Evolutionary conservation across 2,113 vertebrate species (phyloP), one percentile per base, ranked within the genome.

Genomic region (Cyanoliseus patagonus): DNA sequence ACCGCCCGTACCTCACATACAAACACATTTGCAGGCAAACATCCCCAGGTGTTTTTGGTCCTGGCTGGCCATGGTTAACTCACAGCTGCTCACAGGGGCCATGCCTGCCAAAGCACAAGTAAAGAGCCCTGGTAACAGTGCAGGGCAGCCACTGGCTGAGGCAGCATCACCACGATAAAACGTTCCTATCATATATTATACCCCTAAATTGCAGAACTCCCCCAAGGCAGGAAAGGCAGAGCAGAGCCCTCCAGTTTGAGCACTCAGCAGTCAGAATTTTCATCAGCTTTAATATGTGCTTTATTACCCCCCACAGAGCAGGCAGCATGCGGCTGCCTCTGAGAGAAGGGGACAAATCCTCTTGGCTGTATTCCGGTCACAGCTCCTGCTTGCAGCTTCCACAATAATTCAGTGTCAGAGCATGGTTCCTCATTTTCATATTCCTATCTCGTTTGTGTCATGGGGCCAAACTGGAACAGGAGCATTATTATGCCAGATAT

Each of bases 111-210:
- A n/a, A 24, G 37, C 53, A 37, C 37, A 4, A 6, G 67, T 9
- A 39, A 30, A 59, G 68, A 33, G 39, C 27, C 6, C 0, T 0
- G 33, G 77, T 5, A 30, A 62, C 28, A 33, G 55, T 1, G 9
- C 61, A 28, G 52, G 74, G 79, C 6, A 0, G 64, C 28, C 11
- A 6, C 89, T 11, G 9, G 49, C 81, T 35, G 44, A 33, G 46
- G 31, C 57, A 4, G 33, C 35, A 74, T 9, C 62, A 51, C 30
- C 5, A 6, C 70, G 25, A 5, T n/a, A 47, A 76, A 87, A 73
- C 35, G 87, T 16, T 35, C 68, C 22, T 22, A 69, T 22, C 69
- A 25, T 25, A 25, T 8, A 61, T 47, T 35, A 25, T 7, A 55
- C 55, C 39, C 81, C 69, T 68, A 35, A 55, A 84, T 17, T 86